These are phyloP conservation scores for Sebastes oblongus DNA, from an alignment of 2,797 vertebrate genomes.

Conservation along the genomic window DNA sequence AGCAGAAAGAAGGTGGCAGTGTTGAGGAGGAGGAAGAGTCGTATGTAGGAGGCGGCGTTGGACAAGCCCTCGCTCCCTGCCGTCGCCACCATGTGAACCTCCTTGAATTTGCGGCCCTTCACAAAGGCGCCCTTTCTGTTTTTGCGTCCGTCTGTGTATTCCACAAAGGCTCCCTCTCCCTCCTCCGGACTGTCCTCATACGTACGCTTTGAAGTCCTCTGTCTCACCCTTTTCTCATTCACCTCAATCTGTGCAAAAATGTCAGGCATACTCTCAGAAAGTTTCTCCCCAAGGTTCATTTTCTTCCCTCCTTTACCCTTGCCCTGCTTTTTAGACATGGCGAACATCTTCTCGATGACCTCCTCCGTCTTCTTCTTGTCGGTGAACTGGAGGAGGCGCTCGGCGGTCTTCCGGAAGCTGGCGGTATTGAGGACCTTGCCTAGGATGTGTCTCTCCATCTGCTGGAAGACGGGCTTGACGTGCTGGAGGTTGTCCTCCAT, in stretches of 20 bases:
- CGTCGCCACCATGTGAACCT: slow-evolving; percentile 79
- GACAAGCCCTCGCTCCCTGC: slow-evolving; percentile 77
- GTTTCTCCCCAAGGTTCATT: slow-evolving; percentile 83
- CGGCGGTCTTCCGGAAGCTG: slow-evolving; percentile 90
- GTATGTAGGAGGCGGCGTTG: slow-evolving; percentile 88
- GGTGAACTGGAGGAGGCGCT: slow-evolving; percentile 90
- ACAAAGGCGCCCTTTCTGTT: slow-evolving; percentile 77
- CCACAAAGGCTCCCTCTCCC: slow-evolving; percentile 89
- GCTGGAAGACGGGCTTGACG: slow-evolving; percentile 95
- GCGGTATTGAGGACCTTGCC: slow-evolving; percentile 86
- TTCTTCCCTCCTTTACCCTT: slow-evolving; percentile 85
- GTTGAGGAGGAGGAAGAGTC: slow-evolving; percentile 94
- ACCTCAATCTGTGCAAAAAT: slow-evolving; percentile 96
- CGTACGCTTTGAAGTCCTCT: slow-evolving; percentile 86
- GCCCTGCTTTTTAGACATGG: slow-evolving; percentile 85
- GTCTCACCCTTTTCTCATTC: slow-evolving; percentile 90
- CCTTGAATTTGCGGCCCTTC: slow-evolving; percentile 82
- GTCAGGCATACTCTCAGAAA: slow-evolving; percentile 88
- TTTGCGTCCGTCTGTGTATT: slow-evolving; percentile 88
- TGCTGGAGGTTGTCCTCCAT: slow-evolving; percentile 92
- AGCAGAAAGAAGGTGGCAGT: slow-evolving; percentile 94
- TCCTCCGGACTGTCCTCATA: slow-evolving; percentile 91
- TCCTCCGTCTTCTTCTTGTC: slow-evolving; percentile 92
- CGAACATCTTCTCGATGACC: slow-evolving; percentile 90
- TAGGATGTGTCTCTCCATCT: slow-evolving; percentile 88